A percentile compares a stretch with the other conserved stretches of the same genome.
phyloP scores from a whole-genome alignment of 2,113 vertebrate genomes.

The Odocoileus virginianus region DNA sequence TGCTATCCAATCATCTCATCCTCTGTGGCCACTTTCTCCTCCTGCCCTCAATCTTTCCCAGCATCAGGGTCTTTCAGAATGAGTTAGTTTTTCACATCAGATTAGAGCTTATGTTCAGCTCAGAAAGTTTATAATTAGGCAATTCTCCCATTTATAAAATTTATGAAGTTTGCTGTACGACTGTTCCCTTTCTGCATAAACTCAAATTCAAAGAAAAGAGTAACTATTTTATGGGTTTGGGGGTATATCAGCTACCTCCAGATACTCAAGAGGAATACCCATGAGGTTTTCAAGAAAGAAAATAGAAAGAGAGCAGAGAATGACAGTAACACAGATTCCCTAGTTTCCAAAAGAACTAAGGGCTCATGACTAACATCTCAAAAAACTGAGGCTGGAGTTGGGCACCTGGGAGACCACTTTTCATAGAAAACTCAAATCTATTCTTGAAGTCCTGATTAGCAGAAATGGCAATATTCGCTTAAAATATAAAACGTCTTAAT shows the following conservation, averaged over 20 bases:
- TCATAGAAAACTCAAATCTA: background rate
- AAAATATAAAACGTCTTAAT: background rate
- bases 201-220: background rate
- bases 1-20: background rate
- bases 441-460: background rate
- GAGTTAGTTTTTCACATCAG: background rate
- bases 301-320: background rate
- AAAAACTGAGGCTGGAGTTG: background rate
- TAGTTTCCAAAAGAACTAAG: background rate
- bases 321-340: background rate
- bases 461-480: background rate
- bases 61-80: background rate
- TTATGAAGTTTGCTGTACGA: background rate
- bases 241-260: background rate
- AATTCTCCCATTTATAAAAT: background rate
- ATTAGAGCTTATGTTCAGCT: background rate
- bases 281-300: background rate
- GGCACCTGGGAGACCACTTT: background rate
- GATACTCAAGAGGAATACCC: background rate
- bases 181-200: constrained; percentile 1
- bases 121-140: background rate
- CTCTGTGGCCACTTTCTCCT: background rate
- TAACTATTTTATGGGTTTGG: background rate
- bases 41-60: background rate
- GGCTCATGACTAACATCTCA: background rate